Conservation (phyloP, 2,797 vertebrate species). For the Lithobates sylvaticus region DNA sequence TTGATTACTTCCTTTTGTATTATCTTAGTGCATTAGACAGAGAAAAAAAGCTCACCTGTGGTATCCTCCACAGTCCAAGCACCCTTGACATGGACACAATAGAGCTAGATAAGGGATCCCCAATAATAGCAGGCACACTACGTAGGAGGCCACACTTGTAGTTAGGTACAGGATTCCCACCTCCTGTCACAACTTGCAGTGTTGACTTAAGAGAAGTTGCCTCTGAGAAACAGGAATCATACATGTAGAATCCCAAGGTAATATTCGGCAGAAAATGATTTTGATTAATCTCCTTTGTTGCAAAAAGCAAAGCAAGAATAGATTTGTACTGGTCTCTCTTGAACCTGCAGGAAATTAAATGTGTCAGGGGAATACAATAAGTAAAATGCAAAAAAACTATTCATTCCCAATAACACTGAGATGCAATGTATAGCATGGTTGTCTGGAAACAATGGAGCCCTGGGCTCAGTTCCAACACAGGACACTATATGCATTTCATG, state of each 20-base stretch:
- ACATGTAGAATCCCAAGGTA: constrained; percentile 34
- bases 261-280: constrained; percentile 19
- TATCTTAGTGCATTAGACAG: no score
- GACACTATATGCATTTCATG: no score
- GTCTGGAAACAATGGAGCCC: background rate
- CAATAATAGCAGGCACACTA: constrained; percentile 12
- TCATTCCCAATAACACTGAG: no score
- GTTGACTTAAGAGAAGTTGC: constrained; percentile 7
- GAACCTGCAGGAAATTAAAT: constrained; percentile 1
- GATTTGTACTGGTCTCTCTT: constrained; percentile 24
- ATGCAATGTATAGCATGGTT: background rate
- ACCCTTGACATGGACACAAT: constrained; percentile 22
- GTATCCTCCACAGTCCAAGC: constrained; percentile 37
- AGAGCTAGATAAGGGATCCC: constrained; percentile 13
- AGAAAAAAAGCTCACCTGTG: constrained; percentile 17
- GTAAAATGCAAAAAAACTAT: background rate
- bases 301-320: constrained; percentile 27
- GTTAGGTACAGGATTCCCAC: background rate
- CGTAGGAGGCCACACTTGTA: constrained; percentile 12
- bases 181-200: constrained; percentile 5
- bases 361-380: background rate
- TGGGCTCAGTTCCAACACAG: no score
- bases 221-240: constrained; percentile 28
- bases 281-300: constrained; percentile 8
- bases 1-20: no score